These are phyloP conservation scores for Siniperca knerii DNA, from an alignment of 2,113 vertebrate genomes.

Conservation along the genomic window DNA sequence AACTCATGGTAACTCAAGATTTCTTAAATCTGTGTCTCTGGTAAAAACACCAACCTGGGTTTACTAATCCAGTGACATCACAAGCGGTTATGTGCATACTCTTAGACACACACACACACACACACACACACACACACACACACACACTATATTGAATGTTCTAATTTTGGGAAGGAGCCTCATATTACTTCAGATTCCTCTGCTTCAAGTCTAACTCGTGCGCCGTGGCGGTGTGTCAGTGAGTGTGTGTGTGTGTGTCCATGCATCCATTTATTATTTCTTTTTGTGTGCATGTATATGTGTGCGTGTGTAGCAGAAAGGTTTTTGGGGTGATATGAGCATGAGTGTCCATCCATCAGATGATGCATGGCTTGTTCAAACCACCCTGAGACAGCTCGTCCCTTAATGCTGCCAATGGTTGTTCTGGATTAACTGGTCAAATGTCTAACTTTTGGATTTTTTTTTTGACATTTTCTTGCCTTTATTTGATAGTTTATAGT, in stretches of 20 bases:
- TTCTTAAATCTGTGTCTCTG: not conserved
- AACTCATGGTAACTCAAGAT: not conserved
- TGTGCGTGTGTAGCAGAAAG: not conserved
- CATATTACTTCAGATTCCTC: conserved; percentile 50
- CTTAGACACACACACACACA: not conserved
- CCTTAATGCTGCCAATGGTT: not conserved
- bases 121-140: conserved; percentile 6
- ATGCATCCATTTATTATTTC: not conserved
- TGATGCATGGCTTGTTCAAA: not conserved
- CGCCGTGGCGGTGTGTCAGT: not conserved
- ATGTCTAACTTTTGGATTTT: not conserved
- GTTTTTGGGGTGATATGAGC: not conserved
- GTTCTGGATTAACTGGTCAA: not conserved
- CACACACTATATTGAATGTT: conserved; percentile 46
- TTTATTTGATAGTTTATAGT: not conserved
- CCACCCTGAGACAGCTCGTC: not conserved
- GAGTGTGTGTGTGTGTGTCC: not conserved
- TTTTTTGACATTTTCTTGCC: not conserved
- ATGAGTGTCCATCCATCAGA: not conserved
- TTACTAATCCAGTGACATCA: not conserved
- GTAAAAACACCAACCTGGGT: not conserved
- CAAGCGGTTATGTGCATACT: not conserved
- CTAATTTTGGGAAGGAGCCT: conserved; percentile 48
- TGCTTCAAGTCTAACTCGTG: conserved; percentile 42
- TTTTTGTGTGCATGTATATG: not conserved